Evolutionary conservation across 1,140 invertebrate genomes (phyloP), one percentile per base, ranked within the genome.

Genomic region (Drosophila guanche): DNA sequence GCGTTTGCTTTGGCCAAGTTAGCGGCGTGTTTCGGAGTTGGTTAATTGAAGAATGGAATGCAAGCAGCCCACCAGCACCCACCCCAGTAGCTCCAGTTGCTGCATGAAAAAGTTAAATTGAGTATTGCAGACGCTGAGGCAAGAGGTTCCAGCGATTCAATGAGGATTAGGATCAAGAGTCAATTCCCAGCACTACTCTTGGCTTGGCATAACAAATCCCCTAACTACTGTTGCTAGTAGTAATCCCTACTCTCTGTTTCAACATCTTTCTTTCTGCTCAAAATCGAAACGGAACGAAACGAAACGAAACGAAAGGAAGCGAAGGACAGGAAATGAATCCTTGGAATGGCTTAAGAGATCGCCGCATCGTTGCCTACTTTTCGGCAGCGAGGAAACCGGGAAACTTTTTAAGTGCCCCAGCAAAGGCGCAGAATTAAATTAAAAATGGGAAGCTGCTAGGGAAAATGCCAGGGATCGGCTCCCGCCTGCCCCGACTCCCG

Each of bases 371-470:
- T 73, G 70, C 70, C 70, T 63, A 73, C 59, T 73, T 73, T 73
- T 60, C 51, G 57, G 69, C 69, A 22, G 50, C 29, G 8, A 33
- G 20, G n/a, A n/a, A n/a, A n/a, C 29, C 40, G 42, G n/a, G 43
- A 56, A 84, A 80, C 48, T 79, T 71, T 55, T 76, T 76, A 76
- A 81, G 78, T 81, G 78, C 53, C 62, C 60, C 46, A 74, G 60
- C 57, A 59, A 78, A 79, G 72, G 71, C 75, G 55, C 52, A 42
- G 70, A 83, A 83, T 84, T 67, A 84, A 83, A 83, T 84, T 83
- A 84, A 84, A 83, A 83, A 66, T 33, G 62, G 50, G 53, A 66
- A 43, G 40, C 56, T 41, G 52, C 27, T 22, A 33, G 53, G 54
- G 41, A 61, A 61, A 45, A 46, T 33, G 7, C 29, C 29, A 10